phyloP scores from a whole-genome alignment of 2,113 vertebrate genomes.

The Anser cygnoides region DNA sequence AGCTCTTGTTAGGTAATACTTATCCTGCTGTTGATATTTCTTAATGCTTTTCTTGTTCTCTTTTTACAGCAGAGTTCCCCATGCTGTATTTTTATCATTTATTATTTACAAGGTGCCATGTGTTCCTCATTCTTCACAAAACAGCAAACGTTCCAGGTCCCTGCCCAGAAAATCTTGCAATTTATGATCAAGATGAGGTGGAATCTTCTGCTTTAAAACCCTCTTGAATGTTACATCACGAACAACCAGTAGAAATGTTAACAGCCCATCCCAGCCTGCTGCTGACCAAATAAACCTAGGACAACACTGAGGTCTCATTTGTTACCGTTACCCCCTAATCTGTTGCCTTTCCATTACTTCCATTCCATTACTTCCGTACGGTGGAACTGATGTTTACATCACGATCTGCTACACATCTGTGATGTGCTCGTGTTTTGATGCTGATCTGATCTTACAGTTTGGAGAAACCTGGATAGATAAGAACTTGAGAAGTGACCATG shows the following conservation, averaged over 20 bases:
- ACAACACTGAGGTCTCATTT: neutral
- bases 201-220: neutral
- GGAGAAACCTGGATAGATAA: neutral
- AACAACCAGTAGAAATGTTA: neutral
- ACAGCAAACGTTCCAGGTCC: neutral
- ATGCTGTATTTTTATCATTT: conserved; percentile 48
- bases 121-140: neutral
- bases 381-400: neutral
- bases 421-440: neutral
- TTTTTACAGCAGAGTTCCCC: neutral
- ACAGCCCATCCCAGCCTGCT: neutral
- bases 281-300: neutral
- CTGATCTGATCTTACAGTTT: neutral
- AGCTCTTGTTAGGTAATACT: neutral
- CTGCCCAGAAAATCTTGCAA: neutral
- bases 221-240: neutral
- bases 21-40: neutral
- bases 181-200: neutral
- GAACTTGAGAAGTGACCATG: accelerated
- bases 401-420: neutral
- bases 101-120: conserved; percentile 42
- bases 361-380: neutral
- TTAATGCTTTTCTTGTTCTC: neutral
- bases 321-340: neutral
- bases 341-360: neutral